Percentiles rank a stretch among this genome's conserved stretches.
Evolutionary conservation across 2,888 invertebrate species (phyloP).

Genomic region (Argynnis bischoffii): DNA sequence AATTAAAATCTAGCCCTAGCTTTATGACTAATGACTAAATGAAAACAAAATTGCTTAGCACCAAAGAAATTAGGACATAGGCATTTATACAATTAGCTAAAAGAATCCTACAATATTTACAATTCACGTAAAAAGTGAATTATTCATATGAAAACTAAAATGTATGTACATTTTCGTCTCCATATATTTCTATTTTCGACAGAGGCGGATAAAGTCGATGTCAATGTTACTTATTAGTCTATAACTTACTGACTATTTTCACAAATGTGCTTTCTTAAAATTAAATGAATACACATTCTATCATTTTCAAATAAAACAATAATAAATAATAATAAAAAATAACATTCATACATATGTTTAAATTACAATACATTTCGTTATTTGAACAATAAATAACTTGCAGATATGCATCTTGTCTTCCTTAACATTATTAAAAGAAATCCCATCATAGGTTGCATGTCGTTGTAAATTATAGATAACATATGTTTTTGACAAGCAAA

Average conservation of each 20-base stretch:
- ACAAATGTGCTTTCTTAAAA: conserved; percentile 25
- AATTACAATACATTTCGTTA: conserved; percentile 6
- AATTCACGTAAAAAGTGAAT: conserved; percentile 29
- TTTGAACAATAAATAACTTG: conserved; percentile 4
- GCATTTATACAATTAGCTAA: conserved; percentile 47
- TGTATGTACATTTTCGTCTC: conserved; percentile 24
- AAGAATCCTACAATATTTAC: conserved; percentile 29
- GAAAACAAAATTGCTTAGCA: conserved; percentile 59
- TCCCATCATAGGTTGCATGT: too few relatives aligned
- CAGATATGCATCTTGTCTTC: conserved; percentile 3
- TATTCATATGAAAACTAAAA: conserved; percentile 23
- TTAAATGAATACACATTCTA: conserved; percentile 9
- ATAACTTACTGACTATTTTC: conserved; percentile 30
- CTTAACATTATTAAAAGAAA: neutral
- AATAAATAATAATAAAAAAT: conserved; percentile 11
- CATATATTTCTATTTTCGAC: conserved; percentile 28
- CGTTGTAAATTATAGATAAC: neutral
- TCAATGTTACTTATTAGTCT: conserved; percentile 37
- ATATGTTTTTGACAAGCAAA: conserved; percentile 1
- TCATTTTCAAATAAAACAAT: conserved; percentile 5
- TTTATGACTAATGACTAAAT: conserved; percentile 42
- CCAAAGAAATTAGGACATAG: conserved; percentile 64
- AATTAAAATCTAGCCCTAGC: conserved; percentile 43
- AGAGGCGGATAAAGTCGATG: conserved; percentile 41
- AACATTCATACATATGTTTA: conserved; percentile 13